Conservation (phyloP, 2,888 invertebrate species). For the Rhodophaea formosa region DNA sequence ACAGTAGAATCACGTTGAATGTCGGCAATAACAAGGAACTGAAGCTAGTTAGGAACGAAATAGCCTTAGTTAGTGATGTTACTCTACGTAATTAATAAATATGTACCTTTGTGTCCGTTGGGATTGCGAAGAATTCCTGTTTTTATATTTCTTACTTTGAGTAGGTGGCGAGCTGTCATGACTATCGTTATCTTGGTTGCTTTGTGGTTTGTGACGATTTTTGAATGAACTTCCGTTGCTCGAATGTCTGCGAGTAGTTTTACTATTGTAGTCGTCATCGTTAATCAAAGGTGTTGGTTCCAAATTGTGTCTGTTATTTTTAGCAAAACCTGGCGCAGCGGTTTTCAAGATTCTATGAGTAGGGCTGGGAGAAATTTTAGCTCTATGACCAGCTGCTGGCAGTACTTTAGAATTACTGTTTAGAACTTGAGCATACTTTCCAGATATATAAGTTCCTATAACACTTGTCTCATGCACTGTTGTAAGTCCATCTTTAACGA, state of each 20-base stretch:
- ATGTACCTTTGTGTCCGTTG: conserved; percentile 69
- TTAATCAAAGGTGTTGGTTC: conserved; percentile 84
- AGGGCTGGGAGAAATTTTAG: conserved; percentile 84
- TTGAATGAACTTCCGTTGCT: conserved; percentile 76
- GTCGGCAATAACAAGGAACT: conserved; percentile 39
- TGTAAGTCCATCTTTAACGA: conserved; percentile 90
- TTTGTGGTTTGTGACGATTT: conserved; percentile 76
- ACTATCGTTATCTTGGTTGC: conserved; percentile 59
- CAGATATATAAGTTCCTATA: conserved; percentile 93
- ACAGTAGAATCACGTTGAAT: conserved; percentile 19
- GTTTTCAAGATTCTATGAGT: conserved; percentile 88
- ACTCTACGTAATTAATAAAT: not conserved
- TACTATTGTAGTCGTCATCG: conserved; percentile 82
- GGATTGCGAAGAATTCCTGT: conserved; percentile 57
- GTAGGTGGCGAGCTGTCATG: conserved; percentile 54
- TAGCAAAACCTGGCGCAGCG: conserved; percentile 83
- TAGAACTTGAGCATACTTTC: conserved; percentile 93
- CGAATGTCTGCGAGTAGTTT: conserved; percentile 78
- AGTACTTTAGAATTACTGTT: conserved; percentile 89
- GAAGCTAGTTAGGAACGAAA: not conserved
- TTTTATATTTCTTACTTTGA: conserved; percentile 72
- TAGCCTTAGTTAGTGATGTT: conserved; percentile 6
- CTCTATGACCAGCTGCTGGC: conserved; percentile 71
- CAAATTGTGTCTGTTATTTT: conserved; percentile 79
- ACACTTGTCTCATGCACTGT: conserved; percentile 94